Evolutionary conservation across 2,113 vertebrate genomes (phyloP), one percentile per base, ranked within the genome.

Genomic region (Cochlearius cochlearius): DNA sequence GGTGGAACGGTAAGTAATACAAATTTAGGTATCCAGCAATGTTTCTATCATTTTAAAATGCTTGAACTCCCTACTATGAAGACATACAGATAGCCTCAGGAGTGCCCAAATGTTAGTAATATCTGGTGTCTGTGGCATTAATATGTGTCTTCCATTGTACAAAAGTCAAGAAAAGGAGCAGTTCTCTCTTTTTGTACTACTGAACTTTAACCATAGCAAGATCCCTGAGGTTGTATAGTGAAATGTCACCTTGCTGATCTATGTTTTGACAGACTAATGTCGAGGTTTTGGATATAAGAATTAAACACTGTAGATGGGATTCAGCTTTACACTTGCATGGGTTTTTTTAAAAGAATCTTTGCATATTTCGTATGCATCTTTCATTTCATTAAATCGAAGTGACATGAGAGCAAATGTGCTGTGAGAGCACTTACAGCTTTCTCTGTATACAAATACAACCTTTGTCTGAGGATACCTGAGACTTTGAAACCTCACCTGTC

Each of bases 281-380:
- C 21, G 58, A 25, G 13, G 23, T 2, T 50, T 69, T 63, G 29
- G 27, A 36, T 50, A 26, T 15, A 63, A 17, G 7, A 50, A 29
- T 52, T 21, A 30, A 38, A 58, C 12, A 15, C 23, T 58, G 7
- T 36, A 68, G 25, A 17, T 17, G 12, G 41, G 55, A 25, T 81
- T 69, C 15, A 34, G 18, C 56, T 80, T 67, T 69, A 43, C 19
- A 16, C 25, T 55, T 53, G 14, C 67, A 59, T 59, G 12, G 6
- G 8, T 23, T 36, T 36, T 43, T 84, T 18, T 3, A 5, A 64
- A 64, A n/a, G 9, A 32, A 27, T 36, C n/a, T 49, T 49, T 58
- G 32, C 8, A 12, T 58, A 18, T 63, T 50, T 50, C 0, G 0
- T 38, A 26, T 50, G 32, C 9, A 21, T 27, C 26, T 75, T 69